A percentile compares a stretch with the other conserved stretches of the same genome.
Conservation (phyloP, 2,113 vertebrate species). For the Protobothrops mucrosquamatus region DNA sequence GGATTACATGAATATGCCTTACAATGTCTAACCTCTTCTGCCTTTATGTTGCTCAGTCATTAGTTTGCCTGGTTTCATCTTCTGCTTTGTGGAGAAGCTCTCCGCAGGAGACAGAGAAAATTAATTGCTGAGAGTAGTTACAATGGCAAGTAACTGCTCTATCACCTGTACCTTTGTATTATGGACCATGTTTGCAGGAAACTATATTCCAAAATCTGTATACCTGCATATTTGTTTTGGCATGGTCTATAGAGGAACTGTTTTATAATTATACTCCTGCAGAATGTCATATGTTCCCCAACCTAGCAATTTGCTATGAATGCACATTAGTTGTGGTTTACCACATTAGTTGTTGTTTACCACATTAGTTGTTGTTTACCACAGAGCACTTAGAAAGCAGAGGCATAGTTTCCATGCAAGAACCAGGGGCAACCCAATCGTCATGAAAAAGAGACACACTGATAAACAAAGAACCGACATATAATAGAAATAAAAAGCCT, state of each 20-base stretch:
- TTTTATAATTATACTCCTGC: not conserved
- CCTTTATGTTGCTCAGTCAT: constrained; percentile 11
- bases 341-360: not conserved
- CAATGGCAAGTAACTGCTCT: not conserved
- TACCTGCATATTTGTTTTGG: not conserved
- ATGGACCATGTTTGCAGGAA: not conserved
- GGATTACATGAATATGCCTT: not conserved
- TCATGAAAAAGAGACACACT: not conserved
- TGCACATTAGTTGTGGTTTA: not conserved
- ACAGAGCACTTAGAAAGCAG: not conserved
- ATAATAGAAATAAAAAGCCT: not conserved
- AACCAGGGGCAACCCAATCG: not conserved
- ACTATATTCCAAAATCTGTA: constrained; percentile 6
- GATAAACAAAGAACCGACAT: not conserved
- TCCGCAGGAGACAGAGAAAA: not conserved
- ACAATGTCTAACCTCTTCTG: not conserved
- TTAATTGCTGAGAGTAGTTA: constrained; percentile 1
- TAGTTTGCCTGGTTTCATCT: not conserved
- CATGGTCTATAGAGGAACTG: not conserved
- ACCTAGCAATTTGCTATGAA: not conserved
- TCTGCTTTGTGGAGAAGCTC: not conserved
- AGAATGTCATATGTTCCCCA: not conserved
- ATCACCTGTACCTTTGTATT: not conserved
- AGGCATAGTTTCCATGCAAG: not conserved
- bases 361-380: not conserved